These are phyloP conservation scores for Cotesia congregata DNA, from an alignment of 2,888 invertebrate genomes.

Conservation along the genomic window DNA sequence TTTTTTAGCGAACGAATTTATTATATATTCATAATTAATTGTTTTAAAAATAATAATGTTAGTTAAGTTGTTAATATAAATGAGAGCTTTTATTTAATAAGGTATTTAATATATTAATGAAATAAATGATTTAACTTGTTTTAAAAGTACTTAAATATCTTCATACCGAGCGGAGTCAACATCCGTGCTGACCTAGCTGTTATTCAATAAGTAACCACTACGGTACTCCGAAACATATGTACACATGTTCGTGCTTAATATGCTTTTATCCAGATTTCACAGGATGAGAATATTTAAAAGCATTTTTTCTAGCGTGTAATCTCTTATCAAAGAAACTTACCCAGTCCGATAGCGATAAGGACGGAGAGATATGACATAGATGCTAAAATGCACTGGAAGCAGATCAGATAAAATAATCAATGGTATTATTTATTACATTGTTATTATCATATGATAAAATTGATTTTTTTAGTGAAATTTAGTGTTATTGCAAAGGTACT, in stretches of 20 bases:
- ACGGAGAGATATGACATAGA: conserved; percentile 48
- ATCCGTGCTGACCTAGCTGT: background rate
- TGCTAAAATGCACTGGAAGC: conserved; percentile 44
- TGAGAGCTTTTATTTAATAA: too few relatives aligned
- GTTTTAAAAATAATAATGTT: too few relatives aligned
- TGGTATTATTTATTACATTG: background rate
- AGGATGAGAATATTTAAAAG: background rate
- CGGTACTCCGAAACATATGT: conserved; percentile 1
- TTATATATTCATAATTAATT: too few relatives aligned
- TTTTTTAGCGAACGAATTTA: too few relatives aligned
- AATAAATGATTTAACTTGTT: background rate
- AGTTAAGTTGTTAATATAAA: too few relatives aligned
- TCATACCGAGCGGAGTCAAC: background rate
- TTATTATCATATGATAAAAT: background rate
- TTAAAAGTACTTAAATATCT: background rate
- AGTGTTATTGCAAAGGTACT: too few relatives aligned
- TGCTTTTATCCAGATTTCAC: conserved; percentile 14
- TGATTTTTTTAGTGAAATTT: too few relatives aligned
- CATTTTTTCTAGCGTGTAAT: background rate
- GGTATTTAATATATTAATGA: background rate
- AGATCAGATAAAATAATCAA: conserved; percentile 17
- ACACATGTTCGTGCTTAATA: conserved; percentile 17
- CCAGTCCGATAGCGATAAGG: conserved; percentile 43
- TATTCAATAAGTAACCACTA: background rate
- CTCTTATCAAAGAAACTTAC: background rate